phyloP scores from a whole-genome alignment of 64 coral and sea anemone species.

The Montipora sp. region DNA sequence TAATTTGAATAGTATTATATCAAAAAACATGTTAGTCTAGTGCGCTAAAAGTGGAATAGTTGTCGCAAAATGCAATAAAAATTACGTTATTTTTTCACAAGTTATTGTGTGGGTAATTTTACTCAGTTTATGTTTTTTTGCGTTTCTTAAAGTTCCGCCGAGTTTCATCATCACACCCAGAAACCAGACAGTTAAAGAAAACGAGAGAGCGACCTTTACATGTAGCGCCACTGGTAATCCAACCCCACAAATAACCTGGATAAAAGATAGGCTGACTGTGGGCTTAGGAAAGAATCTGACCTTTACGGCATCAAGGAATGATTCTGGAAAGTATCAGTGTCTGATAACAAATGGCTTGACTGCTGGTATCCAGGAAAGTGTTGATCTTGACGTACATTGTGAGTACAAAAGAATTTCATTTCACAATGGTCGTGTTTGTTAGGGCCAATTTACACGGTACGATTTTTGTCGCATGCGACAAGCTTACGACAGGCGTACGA shows the following conservation, averaged over 20 bases:
- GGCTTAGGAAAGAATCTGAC: neutral
- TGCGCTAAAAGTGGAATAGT: too few relatives aligned
- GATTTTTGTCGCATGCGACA: too few relatives aligned
- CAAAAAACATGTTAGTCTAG: too few relatives aligned
- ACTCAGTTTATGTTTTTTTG: neutral
- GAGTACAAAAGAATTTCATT: neutral
- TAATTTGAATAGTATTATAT: too few relatives aligned
- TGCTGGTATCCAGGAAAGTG: neutral
- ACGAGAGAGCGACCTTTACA: neutral
- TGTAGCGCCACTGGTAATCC: conserved; percentile 20
- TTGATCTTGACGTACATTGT: conserved; percentile 23
- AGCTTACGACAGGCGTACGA: too few relatives aligned
- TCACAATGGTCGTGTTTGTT: neutral
- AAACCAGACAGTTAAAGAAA: conserved; percentile 1
- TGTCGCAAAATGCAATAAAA: too few relatives aligned
- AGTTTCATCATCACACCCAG: neutral
- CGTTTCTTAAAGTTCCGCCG: neutral
- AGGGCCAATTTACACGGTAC: too few relatives aligned
- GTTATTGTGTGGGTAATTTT: neutral
- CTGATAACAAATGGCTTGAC: neutral
- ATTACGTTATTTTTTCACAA: too few relatives aligned
- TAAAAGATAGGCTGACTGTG: neutral
- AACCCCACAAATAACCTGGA: conserved; percentile 25
- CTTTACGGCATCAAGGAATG: neutral
- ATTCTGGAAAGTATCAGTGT: conserved; percentile 31